These are phyloP conservation scores for Yoshiicerus persimilis DNA, from an alignment of 1,140 invertebrate genomes.

Conservation along the genomic window DNA sequence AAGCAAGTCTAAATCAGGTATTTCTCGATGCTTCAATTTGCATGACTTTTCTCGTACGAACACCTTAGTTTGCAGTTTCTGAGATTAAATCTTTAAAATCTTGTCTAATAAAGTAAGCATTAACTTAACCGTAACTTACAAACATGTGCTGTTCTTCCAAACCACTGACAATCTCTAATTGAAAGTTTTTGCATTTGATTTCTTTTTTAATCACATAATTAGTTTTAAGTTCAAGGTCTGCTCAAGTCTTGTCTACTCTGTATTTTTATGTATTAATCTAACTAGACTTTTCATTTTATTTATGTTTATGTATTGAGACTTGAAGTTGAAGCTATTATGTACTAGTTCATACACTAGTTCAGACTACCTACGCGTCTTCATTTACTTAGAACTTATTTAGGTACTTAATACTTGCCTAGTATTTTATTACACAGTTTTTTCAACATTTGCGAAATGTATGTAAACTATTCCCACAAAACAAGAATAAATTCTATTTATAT, in stretches of 20 bases:
- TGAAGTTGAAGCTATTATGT: neutral
- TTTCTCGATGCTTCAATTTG: neutral
- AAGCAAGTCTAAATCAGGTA: conserved; percentile 3
- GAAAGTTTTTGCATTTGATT: neutral
- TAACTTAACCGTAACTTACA: neutral
- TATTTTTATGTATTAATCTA: neutral
- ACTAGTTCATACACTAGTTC: too few species aligned
- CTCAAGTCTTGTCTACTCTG: neutral
- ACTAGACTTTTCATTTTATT: neutral
- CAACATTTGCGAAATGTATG: neutral
- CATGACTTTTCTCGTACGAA: neutral
- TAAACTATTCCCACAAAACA: neutral
- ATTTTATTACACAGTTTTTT: too few species aligned
- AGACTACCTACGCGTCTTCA: too few species aligned
- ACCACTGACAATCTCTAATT: neutral
- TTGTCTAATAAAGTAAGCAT: neutral
- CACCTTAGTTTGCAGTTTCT: neutral
- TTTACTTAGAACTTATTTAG: too few species aligned
- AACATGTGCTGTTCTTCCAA: neutral
- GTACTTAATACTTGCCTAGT: too few species aligned
- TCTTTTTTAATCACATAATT: neutral
- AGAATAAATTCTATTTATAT: neutral
- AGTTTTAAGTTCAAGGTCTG: neutral
- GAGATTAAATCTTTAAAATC: neutral
- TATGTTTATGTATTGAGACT: neutral